Evolutionary conservation across 2,113 vertebrate species (phyloP).

Genomic region (Eleginops maclovinus): DNA sequence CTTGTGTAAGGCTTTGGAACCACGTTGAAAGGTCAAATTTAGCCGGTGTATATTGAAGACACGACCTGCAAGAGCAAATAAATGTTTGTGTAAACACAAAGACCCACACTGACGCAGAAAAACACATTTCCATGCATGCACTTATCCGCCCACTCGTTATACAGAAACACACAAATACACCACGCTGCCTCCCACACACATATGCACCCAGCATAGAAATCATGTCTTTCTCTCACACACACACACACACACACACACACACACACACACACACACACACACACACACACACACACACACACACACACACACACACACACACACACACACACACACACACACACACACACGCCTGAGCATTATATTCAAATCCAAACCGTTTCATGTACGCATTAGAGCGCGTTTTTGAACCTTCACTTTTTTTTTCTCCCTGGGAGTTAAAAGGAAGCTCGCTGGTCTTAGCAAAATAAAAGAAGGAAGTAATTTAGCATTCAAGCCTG

Average conservation of each 20-base stretch:
- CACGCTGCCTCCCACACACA: conserved; percentile 57
- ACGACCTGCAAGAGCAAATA: conserved; percentile 52
- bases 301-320: conserved; percentile 8
- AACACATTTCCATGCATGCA: conserved; percentile 66
- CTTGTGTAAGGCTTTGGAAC: conserved; percentile 46
- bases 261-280: conserved; percentile 38
- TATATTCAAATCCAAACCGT: conserved; percentile 41
- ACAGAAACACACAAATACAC: conserved; percentile 50
- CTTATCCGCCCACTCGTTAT: conserved; percentile 58
- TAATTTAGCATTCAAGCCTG: conserved; percentile 35
- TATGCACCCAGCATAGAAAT: conserved; percentile 42
- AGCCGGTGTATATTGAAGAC: conserved; percentile 39
- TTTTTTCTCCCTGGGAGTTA: conserved; percentile 25
- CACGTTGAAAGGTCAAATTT: conserved; percentile 69
- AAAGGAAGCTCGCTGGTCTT: conserved; percentile 41
- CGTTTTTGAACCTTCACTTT: conserved; percentile 43
- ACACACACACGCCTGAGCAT: too few species aligned
- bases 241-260: conserved; percentile 7
- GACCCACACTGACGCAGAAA: conserved; percentile 35
- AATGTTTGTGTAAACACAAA: conserved; percentile 47
- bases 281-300: conserved; percentile 31
- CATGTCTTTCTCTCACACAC: conserved; percentile 9
- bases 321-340: conserved; percentile 20
- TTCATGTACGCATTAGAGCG: conserved; percentile 52
- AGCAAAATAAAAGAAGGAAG: conserved; percentile 22